Evolutionary conservation across 2,113 vertebrate genomes (phyloP).

Genomic region (Alligator sinensis): DNA sequence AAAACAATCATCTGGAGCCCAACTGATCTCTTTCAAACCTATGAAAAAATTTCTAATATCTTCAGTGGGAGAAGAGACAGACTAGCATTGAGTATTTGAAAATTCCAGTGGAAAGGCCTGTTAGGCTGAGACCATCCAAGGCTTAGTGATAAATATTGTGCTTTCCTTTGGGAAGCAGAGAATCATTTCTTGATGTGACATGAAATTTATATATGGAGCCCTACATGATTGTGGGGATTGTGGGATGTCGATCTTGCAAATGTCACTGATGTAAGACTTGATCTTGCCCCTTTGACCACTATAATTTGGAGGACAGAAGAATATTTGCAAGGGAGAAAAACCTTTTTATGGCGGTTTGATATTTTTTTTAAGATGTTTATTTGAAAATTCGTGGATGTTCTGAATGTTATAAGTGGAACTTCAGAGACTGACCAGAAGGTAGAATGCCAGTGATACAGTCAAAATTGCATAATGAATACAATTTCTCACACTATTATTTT

Average conservation of each 20-base stretch:
- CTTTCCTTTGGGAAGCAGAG: neutral
- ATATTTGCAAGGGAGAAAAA: neutral
- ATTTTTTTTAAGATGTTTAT: neutral
- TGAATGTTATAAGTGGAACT: neutral
- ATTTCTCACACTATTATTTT: neutral
- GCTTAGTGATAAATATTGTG: neutral
- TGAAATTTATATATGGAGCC: neutral
- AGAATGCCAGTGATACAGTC: neutral
- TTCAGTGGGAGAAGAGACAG: neutral
- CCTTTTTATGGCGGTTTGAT: neutral
- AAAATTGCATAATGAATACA: neutral
- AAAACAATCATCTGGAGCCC: neutral
- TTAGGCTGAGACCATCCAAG: neutral
- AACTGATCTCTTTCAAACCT: neutral
- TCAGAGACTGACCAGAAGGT: neutral
- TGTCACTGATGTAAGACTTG: neutral
- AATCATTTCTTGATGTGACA: neutral
- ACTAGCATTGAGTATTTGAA: neutral
- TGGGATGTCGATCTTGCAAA: neutral
- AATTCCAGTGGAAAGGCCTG: neutral
- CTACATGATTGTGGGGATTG: neutral
- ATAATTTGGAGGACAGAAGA: neutral
- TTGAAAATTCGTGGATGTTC: neutral
- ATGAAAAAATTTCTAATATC: neutral
- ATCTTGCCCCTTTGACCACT: neutral